These are phyloP conservation scores for Cristatella mucedo DNA, from an alignment of 2,888 invertebrate species.

Conservation along the genomic window DNA sequence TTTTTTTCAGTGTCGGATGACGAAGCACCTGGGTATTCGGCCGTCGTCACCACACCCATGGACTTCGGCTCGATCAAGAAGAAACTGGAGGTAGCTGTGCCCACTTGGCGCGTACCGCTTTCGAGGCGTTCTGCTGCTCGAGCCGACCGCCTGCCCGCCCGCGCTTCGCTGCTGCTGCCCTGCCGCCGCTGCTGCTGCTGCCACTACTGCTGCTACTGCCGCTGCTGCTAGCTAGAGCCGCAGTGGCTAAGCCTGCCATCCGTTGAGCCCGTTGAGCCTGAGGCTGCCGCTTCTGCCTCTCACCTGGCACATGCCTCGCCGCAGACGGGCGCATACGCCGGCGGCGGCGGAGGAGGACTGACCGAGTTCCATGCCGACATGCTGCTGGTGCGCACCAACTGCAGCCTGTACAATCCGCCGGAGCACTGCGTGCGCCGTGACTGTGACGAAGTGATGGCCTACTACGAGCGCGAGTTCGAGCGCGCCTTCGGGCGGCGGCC, in stretches of 20 bases:
- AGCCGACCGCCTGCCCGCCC: neutral
- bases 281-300: too few species aligned
- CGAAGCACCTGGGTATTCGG: conserved; percentile 36
- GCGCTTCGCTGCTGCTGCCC: too few species aligned
- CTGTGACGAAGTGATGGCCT: conserved; percentile 34
- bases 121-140: neutral
- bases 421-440: conserved; percentile 30
- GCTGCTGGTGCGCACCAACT: conserved; percentile 34
- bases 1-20: conserved; percentile 27
- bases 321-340: too few species aligned
- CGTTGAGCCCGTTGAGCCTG: too few species aligned
- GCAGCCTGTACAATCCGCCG: conserved; percentile 32
- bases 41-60: conserved; percentile 35
- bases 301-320: too few species aligned
- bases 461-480: conserved; percentile 29
- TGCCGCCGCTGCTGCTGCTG: too few species aligned
- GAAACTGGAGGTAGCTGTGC: conserved; percentile 30
- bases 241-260: neutral
- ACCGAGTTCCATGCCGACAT: conserved; percentile 35
- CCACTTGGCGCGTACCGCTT: neutral
- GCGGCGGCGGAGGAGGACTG: too few species aligned
- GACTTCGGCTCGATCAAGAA: conserved; percentile 35
- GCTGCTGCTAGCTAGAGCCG: too few species aligned
- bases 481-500: too few species aligned
- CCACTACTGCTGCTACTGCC: too few species aligned